Percentiles rank a stretch among this genome's conserved stretches.
Conservation (phyloP, 2,888 invertebrate species). For the Poecilus cupreus region DNA sequence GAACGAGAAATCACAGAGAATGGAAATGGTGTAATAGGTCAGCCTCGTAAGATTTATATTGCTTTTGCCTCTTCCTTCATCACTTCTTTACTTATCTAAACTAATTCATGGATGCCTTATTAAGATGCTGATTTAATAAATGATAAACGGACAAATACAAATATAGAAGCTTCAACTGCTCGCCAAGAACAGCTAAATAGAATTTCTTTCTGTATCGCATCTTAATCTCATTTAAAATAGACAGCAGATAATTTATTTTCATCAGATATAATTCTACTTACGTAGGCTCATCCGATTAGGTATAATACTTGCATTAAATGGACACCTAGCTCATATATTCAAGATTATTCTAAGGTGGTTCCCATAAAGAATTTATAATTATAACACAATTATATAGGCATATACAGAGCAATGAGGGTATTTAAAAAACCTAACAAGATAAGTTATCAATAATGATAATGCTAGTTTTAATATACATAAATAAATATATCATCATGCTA, state of each 20-base stretch:
- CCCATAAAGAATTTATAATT: not conserved
- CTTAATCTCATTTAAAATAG: slow-evolving; percentile 18
- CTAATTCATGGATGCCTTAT: not conserved
- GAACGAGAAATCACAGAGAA: not conserved
- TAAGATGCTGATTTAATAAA: not conserved
- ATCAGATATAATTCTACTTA: not conserved
- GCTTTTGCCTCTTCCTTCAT: too few species aligned
- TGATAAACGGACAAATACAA: slow-evolving; percentile 2
- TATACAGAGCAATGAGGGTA: not conserved
- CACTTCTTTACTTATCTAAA: not conserved
- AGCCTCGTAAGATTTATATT: not conserved
- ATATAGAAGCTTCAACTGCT: not conserved
- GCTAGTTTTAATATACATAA: too few species aligned
- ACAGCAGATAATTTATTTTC: slow-evolving; percentile 18
- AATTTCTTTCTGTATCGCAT: not conserved
- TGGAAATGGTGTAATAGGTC: not conserved
- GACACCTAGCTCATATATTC: not conserved
- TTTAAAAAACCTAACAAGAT: not conserved
- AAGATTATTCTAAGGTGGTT: not conserved
- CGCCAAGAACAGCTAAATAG: not conserved
- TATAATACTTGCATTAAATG: not conserved
- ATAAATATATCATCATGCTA: too few species aligned
- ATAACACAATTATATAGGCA: not conserved
- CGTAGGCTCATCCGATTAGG: slow-evolving; percentile 6
- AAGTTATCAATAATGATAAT: not conserved